Conservation (phyloP, 2,888 invertebrate species). For the Agrilus biguttatus region DNA sequence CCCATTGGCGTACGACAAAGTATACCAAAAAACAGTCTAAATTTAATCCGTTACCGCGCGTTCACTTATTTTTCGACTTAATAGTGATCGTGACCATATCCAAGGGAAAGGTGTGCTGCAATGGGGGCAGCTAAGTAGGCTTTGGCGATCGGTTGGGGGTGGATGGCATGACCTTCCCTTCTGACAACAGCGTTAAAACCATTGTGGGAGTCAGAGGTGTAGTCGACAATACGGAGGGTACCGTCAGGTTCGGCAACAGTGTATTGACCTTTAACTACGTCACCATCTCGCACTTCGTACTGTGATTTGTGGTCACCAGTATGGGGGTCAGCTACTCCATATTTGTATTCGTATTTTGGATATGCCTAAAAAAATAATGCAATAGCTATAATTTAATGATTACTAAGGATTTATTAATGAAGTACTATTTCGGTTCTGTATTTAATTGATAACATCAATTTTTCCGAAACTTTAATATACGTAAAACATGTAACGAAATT, state of each 20-base stretch:
- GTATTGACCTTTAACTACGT: slow-evolving; percentile 46
- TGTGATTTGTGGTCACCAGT: slow-evolving; percentile 41
- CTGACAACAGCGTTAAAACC: slow-evolving; percentile 59
- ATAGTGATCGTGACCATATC: too few relatives aligned
- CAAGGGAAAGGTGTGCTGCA: too few relatives aligned
- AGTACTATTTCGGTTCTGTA: too few relatives aligned
- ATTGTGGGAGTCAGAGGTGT: slow-evolving; percentile 54
- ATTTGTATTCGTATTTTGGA: slow-evolving; percentile 50
- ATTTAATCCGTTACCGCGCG: too few relatives aligned
- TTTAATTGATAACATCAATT: too few relatives aligned
- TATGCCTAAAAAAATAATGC: slow-evolving; percentile 26
- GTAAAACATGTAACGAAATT: too few relatives aligned
- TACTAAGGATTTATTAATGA: not conserved
- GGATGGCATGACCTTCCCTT: slow-evolving; percentile 44
- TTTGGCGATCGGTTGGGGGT: slow-evolving; percentile 32
- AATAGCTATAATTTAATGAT: too few relatives aligned
- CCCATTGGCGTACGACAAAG: too few relatives aligned
- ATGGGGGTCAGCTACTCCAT: slow-evolving; percentile 47
- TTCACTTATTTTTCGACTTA: too few relatives aligned
- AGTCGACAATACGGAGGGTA: slow-evolving; percentile 39
- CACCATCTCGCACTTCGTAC: slow-evolving; percentile 38
- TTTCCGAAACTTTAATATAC: too few relatives aligned
- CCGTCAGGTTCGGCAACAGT: slow-evolving; percentile 33
- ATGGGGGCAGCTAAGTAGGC: slow-evolving; percentile 12
- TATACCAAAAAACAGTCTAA: too few relatives aligned